Evolutionary conservation across 2,113 vertebrate species (phyloP).

Genomic region (Athene cunicularia): DNA sequence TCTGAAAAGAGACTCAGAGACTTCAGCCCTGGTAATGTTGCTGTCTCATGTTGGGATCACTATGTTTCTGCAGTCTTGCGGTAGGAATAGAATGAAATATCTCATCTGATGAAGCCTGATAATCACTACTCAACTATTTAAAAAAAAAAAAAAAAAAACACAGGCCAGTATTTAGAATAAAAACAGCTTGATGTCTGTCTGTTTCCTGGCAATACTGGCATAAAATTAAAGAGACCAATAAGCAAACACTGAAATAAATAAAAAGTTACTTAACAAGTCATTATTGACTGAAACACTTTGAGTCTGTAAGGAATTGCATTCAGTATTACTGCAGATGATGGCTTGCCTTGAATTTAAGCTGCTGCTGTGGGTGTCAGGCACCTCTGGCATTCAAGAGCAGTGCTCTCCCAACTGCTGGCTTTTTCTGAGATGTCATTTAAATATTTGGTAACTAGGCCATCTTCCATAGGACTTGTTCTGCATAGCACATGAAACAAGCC

Average conservation of each 20-base stretch:
- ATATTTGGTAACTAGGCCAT: background rate
- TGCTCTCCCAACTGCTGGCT: background rate
- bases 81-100: background rate
- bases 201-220: background rate
- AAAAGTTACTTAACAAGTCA: background rate
- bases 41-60: background rate
- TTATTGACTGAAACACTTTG: background rate
- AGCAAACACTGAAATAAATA: background rate
- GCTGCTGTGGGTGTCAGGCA: background rate
- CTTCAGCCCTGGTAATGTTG: conserved; percentile 62
- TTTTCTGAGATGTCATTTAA: background rate
- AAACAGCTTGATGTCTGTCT: background rate
- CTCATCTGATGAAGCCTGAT: background rate
- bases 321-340: background rate
- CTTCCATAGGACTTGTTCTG: background rate
- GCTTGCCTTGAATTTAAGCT: background rate
- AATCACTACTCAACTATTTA: background rate
- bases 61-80: background rate
- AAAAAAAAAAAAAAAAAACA: background rate
- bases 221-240: background rate
- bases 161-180: background rate
- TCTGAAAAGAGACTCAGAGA: background rate
- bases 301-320: background rate
- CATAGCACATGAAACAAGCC: background rate
- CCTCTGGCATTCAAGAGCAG: background rate